Evolutionary conservation across 23 tunicate species (phyloP), one percentile per base, ranked within the genome.

Genomic region (Trididemnum miniatum): DNA sequence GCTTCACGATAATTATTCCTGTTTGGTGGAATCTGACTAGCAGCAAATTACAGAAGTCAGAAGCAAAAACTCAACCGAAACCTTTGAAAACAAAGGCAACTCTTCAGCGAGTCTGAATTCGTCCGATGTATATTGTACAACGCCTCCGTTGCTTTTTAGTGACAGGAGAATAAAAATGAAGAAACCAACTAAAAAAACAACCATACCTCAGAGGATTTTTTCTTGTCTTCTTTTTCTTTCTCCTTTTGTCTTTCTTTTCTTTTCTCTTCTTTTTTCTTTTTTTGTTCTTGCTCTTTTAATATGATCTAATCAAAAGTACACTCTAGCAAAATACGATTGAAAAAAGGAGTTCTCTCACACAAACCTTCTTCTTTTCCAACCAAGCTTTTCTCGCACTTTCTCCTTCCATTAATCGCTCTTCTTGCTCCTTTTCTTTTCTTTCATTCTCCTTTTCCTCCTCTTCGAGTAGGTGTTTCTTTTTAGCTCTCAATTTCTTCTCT

Each of bases 331-430:
- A 7, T 7, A 15, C 54, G 12, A 44, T 7, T 44, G 54, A 9
- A 9, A 7, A 44, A 44, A 44, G 15, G 15, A 44, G 15, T 44
- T 44, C 54, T 44, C 12, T 7, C 9, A 44, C 15, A 44, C 37
- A 12, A 1, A 82, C 85, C 34, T 82, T 65, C 69, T 82, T 82
- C 23, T 82, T 15, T 28, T 82, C 78, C 37, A 82, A 1, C 85
- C 85, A 82, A 25, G 85, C 85, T 71, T 37, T 38, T 31, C 85
- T 69, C 27, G 85, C 85, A 71, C 85, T 82, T 67, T 69, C 78
- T 1, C 65, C 78, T 34, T 82, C 85, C 78, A 69, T 1, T 27
- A 1, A 25, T 69, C 37, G 62, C 40, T 82, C 85, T 23, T 82
- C 38, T 1, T 23, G 24, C 3, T 66, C 78, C 44, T 82, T 67